phyloP scores from a whole-genome alignment of 2,888 invertebrate genomes.

The Gastrophysa polygoni region DNA sequence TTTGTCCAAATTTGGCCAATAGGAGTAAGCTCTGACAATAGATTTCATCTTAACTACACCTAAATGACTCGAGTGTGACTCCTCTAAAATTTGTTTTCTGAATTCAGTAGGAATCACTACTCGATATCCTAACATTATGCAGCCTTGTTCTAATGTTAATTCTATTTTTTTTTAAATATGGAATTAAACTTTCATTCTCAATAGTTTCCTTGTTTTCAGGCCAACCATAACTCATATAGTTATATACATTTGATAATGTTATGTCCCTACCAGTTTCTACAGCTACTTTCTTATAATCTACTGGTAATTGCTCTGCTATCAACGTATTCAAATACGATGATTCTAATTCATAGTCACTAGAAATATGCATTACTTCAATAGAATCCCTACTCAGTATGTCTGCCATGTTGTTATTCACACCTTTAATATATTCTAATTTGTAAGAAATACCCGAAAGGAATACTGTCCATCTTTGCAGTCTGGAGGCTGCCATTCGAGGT shows the following conservation, averaged over 20 bases:
- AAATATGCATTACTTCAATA: background rate
- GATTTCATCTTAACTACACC: slow-evolving; percentile 12
- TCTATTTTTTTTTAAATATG: background rate
- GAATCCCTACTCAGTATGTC: background rate
- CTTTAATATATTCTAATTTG: background rate
- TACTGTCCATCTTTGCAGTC: background rate
- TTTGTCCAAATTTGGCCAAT: slow-evolving; percentile 6
- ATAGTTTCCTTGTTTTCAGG: background rate
- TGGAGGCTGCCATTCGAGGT: background rate
- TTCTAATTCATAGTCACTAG: background rate
- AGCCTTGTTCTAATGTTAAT: background rate
- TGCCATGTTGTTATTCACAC: background rate
- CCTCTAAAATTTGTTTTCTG: background rate
- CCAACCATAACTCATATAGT: background rate
- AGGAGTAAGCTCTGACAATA: background rate
- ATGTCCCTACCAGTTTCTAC: background rate
- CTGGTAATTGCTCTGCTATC: background rate
- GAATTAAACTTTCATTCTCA: background rate
- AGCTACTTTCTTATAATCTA: background rate
- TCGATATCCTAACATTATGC: background rate
- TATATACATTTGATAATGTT: background rate
- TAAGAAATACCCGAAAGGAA: background rate
- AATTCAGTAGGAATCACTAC: background rate
- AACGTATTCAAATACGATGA: background rate
- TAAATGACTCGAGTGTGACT: slow-evolving; percentile 38